Conservation (phyloP, 2,113 vertebrate species). For the Microcebus ravelobensis region DNA sequence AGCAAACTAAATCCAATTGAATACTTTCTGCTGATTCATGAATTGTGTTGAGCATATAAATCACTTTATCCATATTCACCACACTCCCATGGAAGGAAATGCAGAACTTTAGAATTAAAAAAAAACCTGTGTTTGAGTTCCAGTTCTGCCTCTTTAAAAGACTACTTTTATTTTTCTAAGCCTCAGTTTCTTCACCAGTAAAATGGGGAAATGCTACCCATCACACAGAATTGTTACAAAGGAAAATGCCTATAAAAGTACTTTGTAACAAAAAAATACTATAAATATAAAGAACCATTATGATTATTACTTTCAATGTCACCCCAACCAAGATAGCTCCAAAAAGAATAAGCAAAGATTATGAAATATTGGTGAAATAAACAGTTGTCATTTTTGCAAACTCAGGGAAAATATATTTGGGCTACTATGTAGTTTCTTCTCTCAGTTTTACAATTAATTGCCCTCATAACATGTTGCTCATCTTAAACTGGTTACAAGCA, state of each 20-base stretch:
- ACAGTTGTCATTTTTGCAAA: conserved; percentile 9
- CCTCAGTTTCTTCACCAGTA: not conserved
- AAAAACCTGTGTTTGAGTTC: not conserved
- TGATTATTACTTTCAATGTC: not conserved
- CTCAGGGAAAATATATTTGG: not conserved
- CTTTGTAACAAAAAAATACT: not conserved
- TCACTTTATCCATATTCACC: not conserved
- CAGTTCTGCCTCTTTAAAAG: not conserved
- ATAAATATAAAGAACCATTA: not conserved
- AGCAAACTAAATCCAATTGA: conserved; percentile 29
- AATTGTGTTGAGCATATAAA: not conserved
- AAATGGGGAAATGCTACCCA: not conserved
- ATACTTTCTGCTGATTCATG: not conserved
- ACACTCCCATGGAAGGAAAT: not conserved
- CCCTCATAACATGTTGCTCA: not conserved
- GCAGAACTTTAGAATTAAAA: not conserved
- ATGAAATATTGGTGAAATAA: conserved; percentile 18
- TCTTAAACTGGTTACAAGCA: conserved; percentile 30
- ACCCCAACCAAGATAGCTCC: not conserved
- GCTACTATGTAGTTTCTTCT: not conserved
- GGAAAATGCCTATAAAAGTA: not conserved
- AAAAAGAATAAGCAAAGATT: not conserved
- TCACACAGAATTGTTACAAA: not conserved
- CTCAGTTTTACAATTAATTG: not conserved
- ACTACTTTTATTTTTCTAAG: not conserved